phyloP scores from a whole-genome alignment of 2,113 vertebrate species.

The Ibidorhyncha struthersii region DNA sequence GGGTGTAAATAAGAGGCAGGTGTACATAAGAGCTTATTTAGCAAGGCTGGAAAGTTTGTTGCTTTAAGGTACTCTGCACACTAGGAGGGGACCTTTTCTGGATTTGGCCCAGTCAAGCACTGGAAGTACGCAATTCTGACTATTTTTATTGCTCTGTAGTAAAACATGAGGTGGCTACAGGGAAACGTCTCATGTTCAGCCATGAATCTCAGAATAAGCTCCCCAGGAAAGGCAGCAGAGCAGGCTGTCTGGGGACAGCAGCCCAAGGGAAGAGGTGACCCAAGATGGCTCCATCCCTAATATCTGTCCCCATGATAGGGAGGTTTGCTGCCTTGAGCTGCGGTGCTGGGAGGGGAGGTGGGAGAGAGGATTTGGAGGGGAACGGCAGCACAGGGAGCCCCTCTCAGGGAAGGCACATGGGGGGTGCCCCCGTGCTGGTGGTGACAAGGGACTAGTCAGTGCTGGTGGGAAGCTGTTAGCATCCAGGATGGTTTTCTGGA shows the following conservation, averaged over 20 bases:
- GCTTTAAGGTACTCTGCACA: neutral
- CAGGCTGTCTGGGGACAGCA: neutral
- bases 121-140: neutral
- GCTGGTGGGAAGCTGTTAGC: neutral
- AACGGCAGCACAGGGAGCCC: neutral
- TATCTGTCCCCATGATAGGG: neutral
- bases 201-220: neutral
- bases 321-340: neutral
- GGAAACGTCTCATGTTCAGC: neutral
- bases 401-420: fast-evolving
- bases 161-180: neutral
- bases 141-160: neutral
- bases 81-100: neutral
- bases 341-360: neutral
- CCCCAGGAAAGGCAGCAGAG: neutral
- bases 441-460: neutral
- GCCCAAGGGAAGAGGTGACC: neutral
- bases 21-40: neutral
- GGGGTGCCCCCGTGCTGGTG: fast-evolving
- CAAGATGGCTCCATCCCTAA: neutral
- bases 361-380: neutral
- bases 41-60: neutral
- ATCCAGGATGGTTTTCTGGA: neutral
- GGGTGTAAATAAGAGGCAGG: neutral
- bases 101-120: neutral